Conservation (phyloP, 2,888 invertebrate genomes). For the Pyralis farinalis region DNA sequence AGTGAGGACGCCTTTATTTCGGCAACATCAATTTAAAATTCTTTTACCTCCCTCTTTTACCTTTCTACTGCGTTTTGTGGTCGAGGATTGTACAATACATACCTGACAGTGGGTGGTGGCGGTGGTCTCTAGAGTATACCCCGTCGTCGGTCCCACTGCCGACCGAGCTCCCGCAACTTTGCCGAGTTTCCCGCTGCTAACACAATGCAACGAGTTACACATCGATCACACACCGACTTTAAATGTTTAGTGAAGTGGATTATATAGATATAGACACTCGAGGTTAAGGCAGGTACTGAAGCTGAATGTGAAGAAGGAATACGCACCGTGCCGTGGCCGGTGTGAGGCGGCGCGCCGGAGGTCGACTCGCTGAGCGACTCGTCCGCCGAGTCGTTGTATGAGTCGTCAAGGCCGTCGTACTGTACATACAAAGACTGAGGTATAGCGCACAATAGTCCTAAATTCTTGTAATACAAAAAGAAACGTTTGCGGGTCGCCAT, state of each 20-base stretch:
- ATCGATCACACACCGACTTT: constrained; percentile 1
- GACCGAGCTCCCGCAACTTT: constrained; percentile 71
- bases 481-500: no score
- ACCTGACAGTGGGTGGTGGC: constrained; percentile 67
- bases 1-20: no score
- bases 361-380: constrained; percentile 81
- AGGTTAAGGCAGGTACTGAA: not conserved
- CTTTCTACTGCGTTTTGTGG: no score
- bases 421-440: no score
- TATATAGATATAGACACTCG: not conserved
- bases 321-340: constrained; percentile 52
- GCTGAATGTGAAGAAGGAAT: constrained; percentile 1
- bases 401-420: constrained; percentile 90
- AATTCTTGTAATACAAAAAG: no score
- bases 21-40: no score
- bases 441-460: no score
- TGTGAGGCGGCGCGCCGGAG: constrained; percentile 72
- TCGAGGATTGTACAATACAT: no score
- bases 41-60: no score
- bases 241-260: not conserved
- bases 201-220: constrained; percentile 6
- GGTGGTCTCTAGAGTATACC: constrained; percentile 60
- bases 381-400: constrained; percentile 81
- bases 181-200: constrained; percentile 60
- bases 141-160: constrained; percentile 68